These are phyloP conservation scores for Ctenomys sociabilis DNA, from an alignment of 2,113 vertebrate species.

Conservation along the genomic window DNA sequence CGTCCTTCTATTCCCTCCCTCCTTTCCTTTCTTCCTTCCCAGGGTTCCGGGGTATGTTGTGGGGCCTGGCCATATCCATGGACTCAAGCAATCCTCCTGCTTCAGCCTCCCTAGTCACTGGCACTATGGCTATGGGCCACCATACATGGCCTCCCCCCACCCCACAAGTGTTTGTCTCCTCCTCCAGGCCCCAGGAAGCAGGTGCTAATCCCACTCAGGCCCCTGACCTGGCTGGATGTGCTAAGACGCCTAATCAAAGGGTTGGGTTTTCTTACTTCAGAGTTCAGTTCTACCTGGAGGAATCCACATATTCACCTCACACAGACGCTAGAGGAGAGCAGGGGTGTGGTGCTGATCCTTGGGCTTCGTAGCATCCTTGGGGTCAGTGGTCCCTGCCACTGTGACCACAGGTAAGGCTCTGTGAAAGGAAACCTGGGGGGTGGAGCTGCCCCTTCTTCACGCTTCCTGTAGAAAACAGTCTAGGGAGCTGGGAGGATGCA, in stretches of 20 bases:
- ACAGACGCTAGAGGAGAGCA: rapidly evolving
- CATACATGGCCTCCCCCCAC: neutral
- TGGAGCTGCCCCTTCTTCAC: rapidly evolving
- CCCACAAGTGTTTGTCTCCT: neutral
- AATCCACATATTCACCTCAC: neutral
- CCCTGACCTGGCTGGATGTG: neutral
- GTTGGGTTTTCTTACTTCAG: neutral
- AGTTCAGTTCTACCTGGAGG: neutral
- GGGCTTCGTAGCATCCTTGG: rapidly evolving
- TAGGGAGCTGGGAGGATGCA: no score
- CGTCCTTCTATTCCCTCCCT: no score
- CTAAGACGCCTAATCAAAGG: no score
- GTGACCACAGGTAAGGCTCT: neutral
- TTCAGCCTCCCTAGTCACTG: neutral
- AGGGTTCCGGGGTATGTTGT: neutral
- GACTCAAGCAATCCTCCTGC: neutral
- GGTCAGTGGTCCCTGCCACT: rapidly evolving
- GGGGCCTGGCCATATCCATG: neutral
- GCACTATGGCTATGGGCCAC: neutral
- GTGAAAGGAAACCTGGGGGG: rapidly evolving
- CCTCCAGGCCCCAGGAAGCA: neutral
- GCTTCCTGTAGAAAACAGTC: neutral
- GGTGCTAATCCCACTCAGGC: rapidly evolving
- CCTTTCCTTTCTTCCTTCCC: no score
- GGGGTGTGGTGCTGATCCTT: neutral